A percentile compares a stretch with the other conserved stretches of the same genome.
Evolutionary conservation across 1,140 invertebrate genomes (phyloP).

Genomic region (Matsumurasca onukii): DNA sequence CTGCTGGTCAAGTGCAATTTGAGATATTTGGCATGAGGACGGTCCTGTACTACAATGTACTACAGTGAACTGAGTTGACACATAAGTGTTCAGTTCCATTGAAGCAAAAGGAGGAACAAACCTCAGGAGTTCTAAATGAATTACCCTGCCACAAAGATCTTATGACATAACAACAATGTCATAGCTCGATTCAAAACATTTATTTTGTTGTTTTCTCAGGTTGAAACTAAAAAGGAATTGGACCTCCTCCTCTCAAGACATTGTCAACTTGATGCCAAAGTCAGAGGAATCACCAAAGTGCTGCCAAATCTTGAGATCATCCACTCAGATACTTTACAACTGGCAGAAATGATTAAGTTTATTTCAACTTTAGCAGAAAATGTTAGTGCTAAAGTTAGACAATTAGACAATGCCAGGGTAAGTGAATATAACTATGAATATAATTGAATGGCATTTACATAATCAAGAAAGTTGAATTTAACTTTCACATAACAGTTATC

Average conservation of each 20-base stretch:
- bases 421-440: conserved; percentile 40
- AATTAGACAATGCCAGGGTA: conserved; percentile 91
- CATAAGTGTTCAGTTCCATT: too few relatives aligned
- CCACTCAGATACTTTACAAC: conserved; percentile 68
- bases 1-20: background rate
- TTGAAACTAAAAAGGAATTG: conserved; percentile 58
- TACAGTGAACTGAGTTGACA: too few relatives aligned
- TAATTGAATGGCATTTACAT: too few relatives aligned
- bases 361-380: conserved; percentile 90
- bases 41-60: too few relatives aligned
- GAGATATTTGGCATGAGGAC: background rate
- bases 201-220: conserved; percentile 50
- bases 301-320: conserved; percentile 68
- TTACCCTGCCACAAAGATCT: background rate
- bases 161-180: too few relatives aligned
- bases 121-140: background rate
- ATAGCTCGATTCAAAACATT: background rate
- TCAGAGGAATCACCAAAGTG: conserved; percentile 61
- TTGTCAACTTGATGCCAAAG: conserved; percentile 64
- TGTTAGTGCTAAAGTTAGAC: conserved; percentile 94
- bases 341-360: conserved; percentile 81
- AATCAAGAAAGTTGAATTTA: too few relatives aligned
- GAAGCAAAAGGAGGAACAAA: background rate
- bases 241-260: conserved; percentile 60
- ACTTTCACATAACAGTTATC: too few relatives aligned